Evolutionary conservation across 2,888 invertebrate genomes (phyloP).

Genomic region (Caenorhabditis becei): DNA sequence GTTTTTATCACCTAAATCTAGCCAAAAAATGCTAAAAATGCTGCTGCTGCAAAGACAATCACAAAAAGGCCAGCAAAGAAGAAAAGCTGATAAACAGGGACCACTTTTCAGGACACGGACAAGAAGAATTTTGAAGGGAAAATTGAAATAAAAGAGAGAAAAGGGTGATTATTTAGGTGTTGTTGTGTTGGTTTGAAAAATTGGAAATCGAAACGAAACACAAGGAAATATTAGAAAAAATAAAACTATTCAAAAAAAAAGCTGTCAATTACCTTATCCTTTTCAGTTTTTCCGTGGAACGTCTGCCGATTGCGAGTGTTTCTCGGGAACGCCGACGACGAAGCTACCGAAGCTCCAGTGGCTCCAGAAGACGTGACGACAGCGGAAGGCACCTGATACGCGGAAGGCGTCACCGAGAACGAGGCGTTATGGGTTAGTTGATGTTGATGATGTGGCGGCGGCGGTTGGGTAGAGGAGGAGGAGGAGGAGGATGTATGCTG

Average conservation of each 20-base stretch:
- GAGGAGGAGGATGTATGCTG: conserved; percentile 19
- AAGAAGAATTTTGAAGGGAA: background rate
- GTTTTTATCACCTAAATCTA: too few relatives aligned
- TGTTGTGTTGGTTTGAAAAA: conserved; percentile 17
- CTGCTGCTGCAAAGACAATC: background rate
- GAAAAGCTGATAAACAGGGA: conserved; percentile 9
- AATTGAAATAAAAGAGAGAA: conserved; percentile 18
- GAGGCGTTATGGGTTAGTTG: conserved; percentile 64
- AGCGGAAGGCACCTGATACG: conserved; percentile 61
- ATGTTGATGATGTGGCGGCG: conserved; percentile 27
- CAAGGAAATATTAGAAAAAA: background rate
- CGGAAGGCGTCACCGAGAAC: conserved; percentile 63
- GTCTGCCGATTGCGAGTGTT: conserved; percentile 81
- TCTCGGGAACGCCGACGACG: conserved; percentile 75
- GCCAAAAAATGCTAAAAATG: too few relatives aligned
- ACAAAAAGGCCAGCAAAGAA: background rate
- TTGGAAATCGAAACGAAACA: background rate
- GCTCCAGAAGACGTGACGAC: conserved; percentile 21
- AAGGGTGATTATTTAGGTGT: conserved; percentile 25
- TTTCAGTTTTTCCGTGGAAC: conserved; percentile 82
- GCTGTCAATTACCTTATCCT: conserved; percentile 75
- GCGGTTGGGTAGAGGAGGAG: background rate
- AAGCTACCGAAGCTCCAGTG: conserved; percentile 37
- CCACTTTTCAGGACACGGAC: conserved; percentile 11
- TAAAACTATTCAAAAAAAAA: conserved; percentile 4